Percentiles rank a stretch among this genome's conserved stretches.
phyloP scores from a whole-genome alignment of 2,888 invertebrate species.

The Oligia fasciuncula region DNA sequence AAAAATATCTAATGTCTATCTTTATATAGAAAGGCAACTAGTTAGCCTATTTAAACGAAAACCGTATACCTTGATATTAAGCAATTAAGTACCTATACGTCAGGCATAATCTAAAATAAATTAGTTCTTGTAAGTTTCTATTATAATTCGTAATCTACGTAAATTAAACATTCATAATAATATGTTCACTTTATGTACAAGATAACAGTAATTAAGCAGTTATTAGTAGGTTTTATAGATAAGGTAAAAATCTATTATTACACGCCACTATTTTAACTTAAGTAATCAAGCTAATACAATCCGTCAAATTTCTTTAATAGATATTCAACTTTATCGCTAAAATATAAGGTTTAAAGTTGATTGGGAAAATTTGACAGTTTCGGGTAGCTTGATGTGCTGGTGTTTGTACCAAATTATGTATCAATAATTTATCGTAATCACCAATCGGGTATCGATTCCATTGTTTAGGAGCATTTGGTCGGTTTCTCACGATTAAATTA shows the following conservation, averaged over 20 bases:
- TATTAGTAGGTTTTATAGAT: background rate
- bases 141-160: background rate
- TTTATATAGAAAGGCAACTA: background rate
- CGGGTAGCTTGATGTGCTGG: no score
- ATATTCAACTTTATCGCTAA: no score
- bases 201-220: background rate
- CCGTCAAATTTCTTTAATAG: no score
- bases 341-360: no score
- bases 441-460: constrained; percentile 24
- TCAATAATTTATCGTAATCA: constrained; percentile 13
- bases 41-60: background rate
- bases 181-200: background rate
- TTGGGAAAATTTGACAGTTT: no score
- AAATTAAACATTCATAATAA: background rate
- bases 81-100: no score
- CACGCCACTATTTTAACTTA: background rate
- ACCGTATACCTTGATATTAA: background rate
- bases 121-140: background rate
- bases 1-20: background rate
- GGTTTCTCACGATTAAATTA: constrained; percentile 39
- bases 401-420: background rate
- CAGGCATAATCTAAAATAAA: background rate
- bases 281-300: no score
- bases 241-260: background rate
- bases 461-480: constrained; percentile 44